phyloP scores from a whole-genome alignment of 2,797 vertebrate genomes.

The Sarcophilus harrisii region DNA sequence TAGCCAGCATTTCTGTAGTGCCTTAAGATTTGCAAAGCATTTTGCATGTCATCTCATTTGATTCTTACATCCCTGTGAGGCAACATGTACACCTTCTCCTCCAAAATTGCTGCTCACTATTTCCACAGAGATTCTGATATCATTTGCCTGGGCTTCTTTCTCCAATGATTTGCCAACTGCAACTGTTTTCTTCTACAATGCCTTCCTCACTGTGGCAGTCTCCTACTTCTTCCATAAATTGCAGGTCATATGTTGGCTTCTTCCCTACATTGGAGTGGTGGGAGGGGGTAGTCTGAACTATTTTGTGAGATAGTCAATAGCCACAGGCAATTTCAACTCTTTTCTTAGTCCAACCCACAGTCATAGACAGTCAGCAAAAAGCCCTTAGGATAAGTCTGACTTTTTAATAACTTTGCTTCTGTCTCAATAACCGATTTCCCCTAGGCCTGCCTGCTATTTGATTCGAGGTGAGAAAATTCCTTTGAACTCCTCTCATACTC shows the following conservation, averaged over 20 bases:
- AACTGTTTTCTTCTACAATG: not conserved
- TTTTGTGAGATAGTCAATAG: not conserved
- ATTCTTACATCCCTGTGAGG: not conserved
- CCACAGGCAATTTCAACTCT: not conserved
- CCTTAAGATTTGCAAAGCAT: not conserved
- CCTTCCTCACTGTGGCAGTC: not conserved
- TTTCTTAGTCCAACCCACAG: not conserved
- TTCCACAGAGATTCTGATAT: not conserved
- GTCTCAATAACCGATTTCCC: not conserved
- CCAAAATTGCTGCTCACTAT: not conserved
- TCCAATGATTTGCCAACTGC: not conserved
- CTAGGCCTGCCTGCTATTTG: not conserved
- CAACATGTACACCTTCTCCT: not conserved
- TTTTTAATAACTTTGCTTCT: not conserved
- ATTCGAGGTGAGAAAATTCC: not conserved
- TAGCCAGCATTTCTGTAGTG: not conserved
- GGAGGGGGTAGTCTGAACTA: not conserved
- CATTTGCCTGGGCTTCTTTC: not conserved
- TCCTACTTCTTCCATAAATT: not conserved
- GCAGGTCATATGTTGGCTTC: not conserved
- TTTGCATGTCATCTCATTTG: not conserved
- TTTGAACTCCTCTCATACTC: not conserved
- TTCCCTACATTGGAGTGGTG: not conserved
- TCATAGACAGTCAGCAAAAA: not conserved
- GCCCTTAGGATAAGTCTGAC: not conserved